Conservation (phyloP, 1,140 invertebrate genomes). For the Drosophila tristis region DNA sequence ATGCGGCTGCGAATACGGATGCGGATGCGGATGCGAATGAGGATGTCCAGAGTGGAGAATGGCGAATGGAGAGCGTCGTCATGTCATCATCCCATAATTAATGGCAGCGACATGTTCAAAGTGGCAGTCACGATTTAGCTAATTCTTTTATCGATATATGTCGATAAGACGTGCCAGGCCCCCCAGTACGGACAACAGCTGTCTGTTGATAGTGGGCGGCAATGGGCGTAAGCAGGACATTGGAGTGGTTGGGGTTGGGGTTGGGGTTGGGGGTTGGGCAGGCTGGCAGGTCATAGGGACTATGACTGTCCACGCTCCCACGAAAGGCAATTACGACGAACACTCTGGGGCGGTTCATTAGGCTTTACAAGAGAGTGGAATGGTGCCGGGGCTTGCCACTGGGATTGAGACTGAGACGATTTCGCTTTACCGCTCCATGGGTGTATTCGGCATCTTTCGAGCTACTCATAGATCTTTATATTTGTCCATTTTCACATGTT, state of each 20-base stretch:
- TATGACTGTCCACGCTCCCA: too few relatives aligned
- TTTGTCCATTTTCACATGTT: too few relatives aligned
- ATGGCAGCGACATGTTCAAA: conserved; percentile 81
- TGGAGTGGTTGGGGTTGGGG: not conserved
- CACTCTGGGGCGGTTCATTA: conserved; percentile 53
- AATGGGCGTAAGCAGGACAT: not conserved
- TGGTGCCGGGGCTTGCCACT: not conserved
- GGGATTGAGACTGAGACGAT: conserved; percentile 20
- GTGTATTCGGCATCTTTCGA: not conserved
- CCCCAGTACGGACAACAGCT: conserved; percentile 36
- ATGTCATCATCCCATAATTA: conserved; percentile 76
- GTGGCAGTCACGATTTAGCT: conserved; percentile 80
- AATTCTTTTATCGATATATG: conserved; percentile 83
- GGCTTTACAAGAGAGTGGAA: conserved; percentile 16
- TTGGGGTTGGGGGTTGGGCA: too few relatives aligned
- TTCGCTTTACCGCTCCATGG: not conserved
- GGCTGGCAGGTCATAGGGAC: too few relatives aligned
- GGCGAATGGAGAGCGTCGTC: conserved; percentile 45
- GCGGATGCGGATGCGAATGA: conserved; percentile 3
- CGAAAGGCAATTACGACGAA: conserved; percentile 55
- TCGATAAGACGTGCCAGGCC: conserved; percentile 71
- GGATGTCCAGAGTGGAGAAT: conserved; percentile 33
- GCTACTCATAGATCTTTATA: too few relatives aligned
- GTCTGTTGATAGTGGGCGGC: conserved; percentile 20
- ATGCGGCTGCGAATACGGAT: conserved; percentile 9